A percentile compares a stretch with the other conserved stretches of the same genome.
Conservation (phyloP, 2,797 vertebrate species). For the Rhinogobio ventralis region DNA sequence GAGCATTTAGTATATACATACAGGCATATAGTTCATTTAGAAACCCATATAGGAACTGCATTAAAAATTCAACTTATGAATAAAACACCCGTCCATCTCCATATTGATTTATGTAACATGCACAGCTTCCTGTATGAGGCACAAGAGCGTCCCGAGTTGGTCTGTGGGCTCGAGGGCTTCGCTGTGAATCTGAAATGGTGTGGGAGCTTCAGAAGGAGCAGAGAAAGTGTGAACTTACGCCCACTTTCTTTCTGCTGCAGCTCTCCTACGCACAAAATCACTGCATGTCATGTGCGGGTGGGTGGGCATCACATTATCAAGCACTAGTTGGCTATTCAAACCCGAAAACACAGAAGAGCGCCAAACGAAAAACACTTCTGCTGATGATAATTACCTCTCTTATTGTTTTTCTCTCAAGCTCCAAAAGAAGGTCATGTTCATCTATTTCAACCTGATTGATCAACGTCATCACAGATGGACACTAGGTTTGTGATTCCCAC, state of each 20-base stretch:
- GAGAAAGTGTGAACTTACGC: conserved; percentile 25
- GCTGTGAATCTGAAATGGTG: conserved; percentile 1
- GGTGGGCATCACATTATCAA: conserved; percentile 2
- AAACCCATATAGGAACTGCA: not conserved
- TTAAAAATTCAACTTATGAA: conserved; percentile 13
- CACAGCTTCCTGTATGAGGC: conserved; percentile 5
- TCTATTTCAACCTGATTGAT: not conserved
- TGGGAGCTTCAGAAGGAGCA: conserved; percentile 13
- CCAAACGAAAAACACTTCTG: not conserved
- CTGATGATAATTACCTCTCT: not conserved
- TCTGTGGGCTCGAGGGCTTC: not conserved
- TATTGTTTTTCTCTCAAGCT: not conserved
- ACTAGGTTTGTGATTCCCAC: conserved; percentile 36
- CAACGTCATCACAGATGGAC: not conserved
- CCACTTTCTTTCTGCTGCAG: not conserved
- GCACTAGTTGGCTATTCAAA: conserved; percentile 10
- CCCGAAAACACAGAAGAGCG: not conserved
- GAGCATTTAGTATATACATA: not conserved
- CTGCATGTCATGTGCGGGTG: not conserved
- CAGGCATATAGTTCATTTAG: too few relatives aligned
- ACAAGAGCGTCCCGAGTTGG: not conserved
- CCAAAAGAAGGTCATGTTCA: not conserved
- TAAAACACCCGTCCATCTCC: conserved; percentile 13
- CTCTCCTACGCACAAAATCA: conserved; percentile 13
- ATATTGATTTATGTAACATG: conserved; percentile 24